Conservation (phyloP, 2,113 vertebrate species). For the Aptenodytes forsteri region DNA sequence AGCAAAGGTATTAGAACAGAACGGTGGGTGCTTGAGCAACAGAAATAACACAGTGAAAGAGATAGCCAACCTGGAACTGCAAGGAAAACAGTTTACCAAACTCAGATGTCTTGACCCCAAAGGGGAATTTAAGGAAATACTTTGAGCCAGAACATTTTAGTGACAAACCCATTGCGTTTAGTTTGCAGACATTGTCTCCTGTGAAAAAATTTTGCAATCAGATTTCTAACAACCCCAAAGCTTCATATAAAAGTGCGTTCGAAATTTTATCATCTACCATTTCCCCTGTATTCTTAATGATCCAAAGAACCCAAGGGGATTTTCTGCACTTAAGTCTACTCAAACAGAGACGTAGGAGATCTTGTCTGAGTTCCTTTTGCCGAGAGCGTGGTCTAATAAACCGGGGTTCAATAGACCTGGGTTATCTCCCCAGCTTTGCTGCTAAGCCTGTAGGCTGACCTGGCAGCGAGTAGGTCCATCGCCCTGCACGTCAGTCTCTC, state of each 20-base stretch:
- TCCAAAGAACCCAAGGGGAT: background rate
- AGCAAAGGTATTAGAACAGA: background rate
- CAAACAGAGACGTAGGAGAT: background rate
- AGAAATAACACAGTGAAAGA: background rate
- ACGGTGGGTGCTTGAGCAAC: background rate
- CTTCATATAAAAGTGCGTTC: background rate
- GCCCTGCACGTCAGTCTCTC: background rate
- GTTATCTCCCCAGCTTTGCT: background rate
- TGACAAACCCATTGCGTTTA: background rate
- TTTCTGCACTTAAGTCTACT: background rate
- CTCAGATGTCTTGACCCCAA: background rate
- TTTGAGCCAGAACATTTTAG: background rate
- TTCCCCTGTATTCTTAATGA: background rate
- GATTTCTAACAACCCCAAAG: background rate
- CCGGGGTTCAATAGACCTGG: background rate
- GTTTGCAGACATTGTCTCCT: background rate
- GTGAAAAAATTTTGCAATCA: fast-evolving
- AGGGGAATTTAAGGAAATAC: background rate
- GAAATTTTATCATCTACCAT: background rate
- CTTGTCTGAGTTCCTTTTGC: background rate
- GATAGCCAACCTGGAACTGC: background rate
- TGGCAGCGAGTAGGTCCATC: no score
- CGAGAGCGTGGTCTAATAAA: background rate
- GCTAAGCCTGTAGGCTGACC: background rate
- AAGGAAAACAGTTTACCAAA: background rate